Percentiles rank a stretch among this genome's conserved stretches.
These are phyloP conservation scores for Masnerella sp. DNA, from an alignment of 2,888 invertebrate species.

Conservation along the genomic window DNA sequence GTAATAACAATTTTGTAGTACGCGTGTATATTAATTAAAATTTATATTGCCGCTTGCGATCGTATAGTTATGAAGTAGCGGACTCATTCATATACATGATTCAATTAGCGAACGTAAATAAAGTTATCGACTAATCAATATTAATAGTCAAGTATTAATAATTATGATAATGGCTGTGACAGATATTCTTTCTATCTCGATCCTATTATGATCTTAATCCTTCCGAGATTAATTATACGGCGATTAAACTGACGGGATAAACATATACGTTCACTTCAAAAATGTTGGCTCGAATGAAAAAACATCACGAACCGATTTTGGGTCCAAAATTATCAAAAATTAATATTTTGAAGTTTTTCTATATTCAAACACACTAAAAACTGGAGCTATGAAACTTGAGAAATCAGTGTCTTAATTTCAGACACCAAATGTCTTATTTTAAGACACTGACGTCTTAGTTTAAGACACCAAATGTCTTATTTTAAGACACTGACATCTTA, in stretches of 20 bases:
- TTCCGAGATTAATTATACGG: not conserved
- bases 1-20: too few relatives aligned
- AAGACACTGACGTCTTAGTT: too few relatives aligned
- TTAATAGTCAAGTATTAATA: slow-evolving; percentile 17
- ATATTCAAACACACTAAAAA: too few relatives aligned
- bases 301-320: too few relatives aligned
- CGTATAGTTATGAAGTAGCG: slow-evolving; percentile 26
- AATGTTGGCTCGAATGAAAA: too few relatives aligned
- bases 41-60: slow-evolving; percentile 11
- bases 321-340: too few relatives aligned
- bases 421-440: too few relatives aligned
- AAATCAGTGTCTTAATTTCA: too few relatives aligned
- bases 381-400: too few relatives aligned
- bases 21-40: slow-evolving; percentile 30
- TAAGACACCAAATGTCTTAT: too few relatives aligned
- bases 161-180: slow-evolving; percentile 22
- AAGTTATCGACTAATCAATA: slow-evolving; percentile 35
- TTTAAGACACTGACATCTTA: too few relatives aligned
- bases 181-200: slow-evolving; percentile 10
- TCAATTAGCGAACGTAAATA: slow-evolving; percentile 34
- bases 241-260: not conserved
- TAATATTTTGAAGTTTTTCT: too few relatives aligned
- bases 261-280: not conserved
- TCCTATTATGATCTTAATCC: slow-evolving; percentile 11
- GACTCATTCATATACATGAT: slow-evolving; percentile 25